Conservation (phyloP, 2,888 invertebrate species). For the Trissonchulus latispiculum region DNA sequence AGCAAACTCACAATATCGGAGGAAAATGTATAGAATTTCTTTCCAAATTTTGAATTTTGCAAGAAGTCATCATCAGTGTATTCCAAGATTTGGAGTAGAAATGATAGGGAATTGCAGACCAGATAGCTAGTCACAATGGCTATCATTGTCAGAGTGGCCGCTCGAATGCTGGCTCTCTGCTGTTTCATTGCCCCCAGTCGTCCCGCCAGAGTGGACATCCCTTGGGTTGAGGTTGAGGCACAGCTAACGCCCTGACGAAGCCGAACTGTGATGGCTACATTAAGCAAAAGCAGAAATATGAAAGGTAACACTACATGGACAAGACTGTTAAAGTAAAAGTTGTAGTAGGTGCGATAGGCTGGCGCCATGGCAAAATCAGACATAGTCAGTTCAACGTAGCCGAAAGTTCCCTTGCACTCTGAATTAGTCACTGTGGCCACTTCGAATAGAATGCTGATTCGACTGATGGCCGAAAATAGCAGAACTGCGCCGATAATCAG, state of each 20-base stretch:
- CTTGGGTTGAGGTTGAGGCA: neutral
- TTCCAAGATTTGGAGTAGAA: constrained; percentile 37
- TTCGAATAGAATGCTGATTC: neutral
- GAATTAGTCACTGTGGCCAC: no score
- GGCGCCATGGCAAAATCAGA: neutral
- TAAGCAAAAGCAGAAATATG: neutral
- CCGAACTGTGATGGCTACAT: constrained; percentile 6
- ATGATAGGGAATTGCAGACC: constrained; percentile 37
- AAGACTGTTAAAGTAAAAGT: constrained; percentile 9
- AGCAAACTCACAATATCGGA: constrained; percentile 38
- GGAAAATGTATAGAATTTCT: constrained; percentile 38
- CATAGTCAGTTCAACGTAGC: neutral
- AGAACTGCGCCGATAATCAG: neutral
- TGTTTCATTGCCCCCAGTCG: no score
- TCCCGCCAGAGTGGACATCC: no score
- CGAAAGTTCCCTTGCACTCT: neutral
- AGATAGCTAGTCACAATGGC: constrained; percentile 41
- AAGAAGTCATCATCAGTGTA: constrained; percentile 12
- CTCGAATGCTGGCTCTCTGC: neutral
- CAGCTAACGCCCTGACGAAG: neutral
- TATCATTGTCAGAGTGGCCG: constrained; percentile 37
- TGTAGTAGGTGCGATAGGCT: constrained; percentile 9
- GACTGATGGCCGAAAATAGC: neutral
- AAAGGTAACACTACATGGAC: constrained; percentile 15
- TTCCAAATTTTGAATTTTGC: neutral